Evolutionary conservation across 2,797 vertebrate species (phyloP), one percentile per base, ranked within the genome.

Genomic region (Clarias laeviceps): DNA sequence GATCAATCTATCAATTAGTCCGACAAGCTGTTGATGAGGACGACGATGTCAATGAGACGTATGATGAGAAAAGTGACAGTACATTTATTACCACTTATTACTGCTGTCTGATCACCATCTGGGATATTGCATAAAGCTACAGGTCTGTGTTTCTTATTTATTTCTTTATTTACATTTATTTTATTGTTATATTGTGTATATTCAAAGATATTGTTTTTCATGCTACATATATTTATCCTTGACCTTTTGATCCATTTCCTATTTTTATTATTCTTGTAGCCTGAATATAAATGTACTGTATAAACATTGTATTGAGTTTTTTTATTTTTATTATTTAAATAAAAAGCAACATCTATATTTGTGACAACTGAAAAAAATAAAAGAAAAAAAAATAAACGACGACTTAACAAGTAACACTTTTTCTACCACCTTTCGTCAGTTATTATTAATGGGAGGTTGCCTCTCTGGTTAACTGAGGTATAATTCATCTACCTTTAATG

Each of bases 401-500:
- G 45, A 27, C 50, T 56, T 32, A 54, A 74, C 18, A 24, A 3
- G 59, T 80, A 32, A 59, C 56, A 62, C 68, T 14, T 37, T 27
- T 27, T 32, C 56, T 2, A 20, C n/a, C 76, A 61, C 65, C 27
- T 45, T 59, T 14, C 18, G 66, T 45, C 40, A 14, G 65, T 70
- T 82, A 57, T 82, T 82, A 82, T 70, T 56, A 82, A 82, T n/a
- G 80, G 20, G 80, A 57, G 65, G 34, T 65, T 18, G 5, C 40
- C 66, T 84, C 40, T 76, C 14, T 40, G 15, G 27, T 82, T 84
- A 80, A 84, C 84, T 69, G 73, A 45, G 78, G 84, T 76, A 7
- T 76, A 74, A 85, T 86, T 85, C 59, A 82, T 88, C 40, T 77
- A 69, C 32, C 69, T 86, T 88, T 69, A 82, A 80, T 80, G 45